Evolutionary conservation across 1,140 invertebrate species (phyloP).

Genomic region (Drosophila miranda): DNA sequence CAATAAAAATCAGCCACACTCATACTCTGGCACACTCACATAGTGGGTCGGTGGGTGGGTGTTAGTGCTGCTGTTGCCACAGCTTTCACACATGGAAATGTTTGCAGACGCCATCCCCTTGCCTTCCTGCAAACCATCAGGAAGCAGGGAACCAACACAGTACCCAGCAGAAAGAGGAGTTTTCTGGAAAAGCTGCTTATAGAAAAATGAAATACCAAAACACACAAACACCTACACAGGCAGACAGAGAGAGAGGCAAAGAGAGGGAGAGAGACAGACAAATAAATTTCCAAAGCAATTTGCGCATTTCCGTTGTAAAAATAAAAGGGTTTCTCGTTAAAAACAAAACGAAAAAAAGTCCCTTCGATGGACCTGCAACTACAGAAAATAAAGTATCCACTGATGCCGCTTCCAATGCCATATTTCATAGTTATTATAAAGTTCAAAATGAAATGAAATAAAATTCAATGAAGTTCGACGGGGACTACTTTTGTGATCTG

Average conservation of each 20-base stretch:
- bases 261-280: slow-evolving; percentile 19
- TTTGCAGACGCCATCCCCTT: slow-evolving; percentile 62
- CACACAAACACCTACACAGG: slow-evolving; percentile 20
- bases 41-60: not conserved
- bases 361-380: slow-evolving; percentile 26
- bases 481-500: slow-evolving; percentile 6
- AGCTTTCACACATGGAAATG: slow-evolving; percentile 76
- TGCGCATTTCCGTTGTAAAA: slow-evolving; percentile 78
- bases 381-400: slow-evolving; percentile 35
- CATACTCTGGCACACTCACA: slow-evolving; percentile 11
- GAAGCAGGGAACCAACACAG: slow-evolving; percentile 52
- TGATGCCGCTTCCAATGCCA: slow-evolving; percentile 34
- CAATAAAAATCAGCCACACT: slow-evolving; percentile 74
- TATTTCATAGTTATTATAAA: slow-evolving; percentile 74
- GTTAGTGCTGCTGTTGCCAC: slow-evolving; percentile 35
- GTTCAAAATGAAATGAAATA: slow-evolving; percentile 35
- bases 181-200: slow-evolving; percentile 72
- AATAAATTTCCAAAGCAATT: slow-evolving; percentile 77
- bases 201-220: slow-evolving; percentile 68
- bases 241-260: not conserved
- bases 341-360: slow-evolving; percentile 61
- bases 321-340: slow-evolving; percentile 71
- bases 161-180: slow-evolving; percentile 42
- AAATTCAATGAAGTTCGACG: slow-evolving; percentile 61
- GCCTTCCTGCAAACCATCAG: slow-evolving; percentile 3